These are phyloP conservation scores for Agriotes lineatus DNA, from an alignment of 2,888 invertebrate genomes.

Conservation along the genomic window DNA sequence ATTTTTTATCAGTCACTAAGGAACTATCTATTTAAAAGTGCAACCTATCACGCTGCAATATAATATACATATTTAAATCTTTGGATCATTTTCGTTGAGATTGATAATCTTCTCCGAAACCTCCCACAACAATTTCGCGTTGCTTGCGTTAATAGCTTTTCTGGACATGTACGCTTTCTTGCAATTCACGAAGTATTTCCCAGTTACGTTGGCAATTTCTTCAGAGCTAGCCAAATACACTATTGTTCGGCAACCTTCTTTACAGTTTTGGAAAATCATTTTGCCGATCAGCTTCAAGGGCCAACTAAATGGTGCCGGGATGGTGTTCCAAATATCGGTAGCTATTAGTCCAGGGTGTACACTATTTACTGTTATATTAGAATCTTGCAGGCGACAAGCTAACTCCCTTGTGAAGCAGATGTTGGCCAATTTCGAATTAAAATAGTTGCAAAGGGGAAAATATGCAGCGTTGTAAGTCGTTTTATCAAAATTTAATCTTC, in stretches of 20 bases:
- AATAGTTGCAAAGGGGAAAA: slow-evolving; percentile 78
- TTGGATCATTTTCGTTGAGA: too few species aligned
- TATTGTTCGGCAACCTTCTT: slow-evolving; percentile 84
- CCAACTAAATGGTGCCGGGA: slow-evolving; percentile 81
- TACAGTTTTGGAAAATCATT: slow-evolving; percentile 76
- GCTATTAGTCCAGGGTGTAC: slow-evolving; percentile 62
- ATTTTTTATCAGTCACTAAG: too few species aligned
- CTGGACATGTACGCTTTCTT: slow-evolving; percentile 72
- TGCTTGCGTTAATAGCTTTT: too few species aligned
- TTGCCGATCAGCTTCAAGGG: slow-evolving; percentile 75
- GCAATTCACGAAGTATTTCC: too few species aligned
- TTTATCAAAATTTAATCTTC: slow-evolving; percentile 79
- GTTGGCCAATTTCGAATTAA: slow-evolving; percentile 78
- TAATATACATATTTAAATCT: too few species aligned
- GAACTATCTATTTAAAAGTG: too few species aligned
- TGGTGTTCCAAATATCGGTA: slow-evolving; percentile 73
- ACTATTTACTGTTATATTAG: slow-evolving; percentile 60
- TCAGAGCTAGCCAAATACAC: slow-evolving; percentile 83
- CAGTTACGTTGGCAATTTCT: slow-evolving; percentile 76
- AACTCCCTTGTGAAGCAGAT: slow-evolving; percentile 61
- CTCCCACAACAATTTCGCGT: too few species aligned
- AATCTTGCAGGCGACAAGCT: slow-evolving; percentile 56
- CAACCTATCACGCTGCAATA: too few species aligned
- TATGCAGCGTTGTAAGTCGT: slow-evolving; percentile 79
- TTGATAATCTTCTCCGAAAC: too few species aligned